These are phyloP conservation scores for Champsocephalus esox DNA, from an alignment of 2,797 vertebrate genomes.

Conservation along the genomic window DNA sequence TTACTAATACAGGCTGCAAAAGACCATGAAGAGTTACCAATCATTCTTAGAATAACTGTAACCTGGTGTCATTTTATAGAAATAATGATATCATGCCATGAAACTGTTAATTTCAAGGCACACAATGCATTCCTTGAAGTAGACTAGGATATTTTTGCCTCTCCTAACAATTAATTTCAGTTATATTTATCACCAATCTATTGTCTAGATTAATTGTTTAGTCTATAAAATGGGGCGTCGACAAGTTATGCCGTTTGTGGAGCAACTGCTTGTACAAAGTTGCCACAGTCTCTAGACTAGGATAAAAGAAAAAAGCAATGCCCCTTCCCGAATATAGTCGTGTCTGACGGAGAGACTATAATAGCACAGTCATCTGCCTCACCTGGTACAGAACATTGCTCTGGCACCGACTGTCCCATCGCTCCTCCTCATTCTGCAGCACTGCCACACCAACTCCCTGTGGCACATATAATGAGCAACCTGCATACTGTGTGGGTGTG, in stretches of 20 bases:
- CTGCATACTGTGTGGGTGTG: slow-evolving; percentile 33
- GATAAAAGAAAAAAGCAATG: slow-evolving; percentile 36
- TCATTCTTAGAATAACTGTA: not conserved
- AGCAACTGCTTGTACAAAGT: slow-evolving; percentile 12
- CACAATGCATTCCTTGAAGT: not conserved
- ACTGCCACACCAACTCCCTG: slow-evolving; percentile 49
- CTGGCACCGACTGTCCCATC: slow-evolving; percentile 57
- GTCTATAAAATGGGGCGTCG: not conserved
- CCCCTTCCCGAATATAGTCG: slow-evolving; percentile 24
- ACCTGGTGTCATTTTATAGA: not conserved
- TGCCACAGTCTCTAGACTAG: slow-evolving; percentile 27
- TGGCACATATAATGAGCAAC: slow-evolving; percentile 69
- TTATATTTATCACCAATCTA: not conserved
- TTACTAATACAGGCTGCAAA: not conserved
- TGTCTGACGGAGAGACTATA: slow-evolving; percentile 55
- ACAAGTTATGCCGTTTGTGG: not conserved
- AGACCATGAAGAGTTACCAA: not conserved
- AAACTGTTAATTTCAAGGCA: slow-evolving; percentile 1
- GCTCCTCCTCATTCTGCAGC: slow-evolving; percentile 52
- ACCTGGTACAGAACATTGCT: slow-evolving; percentile 57
- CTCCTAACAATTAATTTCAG: not conserved
- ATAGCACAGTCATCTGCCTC: slow-evolving; percentile 58
- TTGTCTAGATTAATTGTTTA: not conserved
- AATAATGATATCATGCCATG: not conserved
- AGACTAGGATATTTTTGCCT: not conserved